phyloP scores from a whole-genome alignment of 2,797 vertebrate genomes.

The Tapirus indicus region DNA sequence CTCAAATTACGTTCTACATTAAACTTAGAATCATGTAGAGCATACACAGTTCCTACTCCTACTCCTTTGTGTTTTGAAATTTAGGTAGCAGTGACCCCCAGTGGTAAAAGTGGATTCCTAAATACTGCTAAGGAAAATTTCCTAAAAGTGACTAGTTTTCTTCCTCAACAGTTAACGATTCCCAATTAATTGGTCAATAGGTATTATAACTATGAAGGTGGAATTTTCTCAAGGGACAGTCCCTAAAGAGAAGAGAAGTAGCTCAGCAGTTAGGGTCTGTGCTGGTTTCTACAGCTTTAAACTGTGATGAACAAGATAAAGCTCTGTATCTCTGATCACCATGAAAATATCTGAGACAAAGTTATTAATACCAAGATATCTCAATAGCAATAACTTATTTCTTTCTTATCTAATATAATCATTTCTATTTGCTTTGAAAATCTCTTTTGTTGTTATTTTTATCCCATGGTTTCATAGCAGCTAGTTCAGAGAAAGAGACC shows the following conservation, averaged over 20 bases:
- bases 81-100: constrained; percentile 81
- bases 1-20: constrained; percentile 52
- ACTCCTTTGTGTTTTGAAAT: neutral
- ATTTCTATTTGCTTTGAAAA: constrained; percentile 32
- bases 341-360: constrained; percentile 27
- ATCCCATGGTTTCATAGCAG: neutral
- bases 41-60: neutral
- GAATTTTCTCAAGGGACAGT: neutral
- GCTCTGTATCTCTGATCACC: neutral
- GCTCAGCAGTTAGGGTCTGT: neutral
- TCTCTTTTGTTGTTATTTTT: neutral
- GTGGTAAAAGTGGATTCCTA: constrained; percentile 70
- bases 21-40: neutral
- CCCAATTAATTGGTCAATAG: neutral
- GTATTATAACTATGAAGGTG: constrained; percentile 5
- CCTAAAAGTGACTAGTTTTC: neutral
- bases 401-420: neutral
- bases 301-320: neutral
- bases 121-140: constrained; percentile 43
- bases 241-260: neutral
- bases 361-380: neutral
- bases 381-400: constrained; percentile 10
- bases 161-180: constrained; percentile 37
- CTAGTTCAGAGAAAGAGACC: constrained; percentile 30
- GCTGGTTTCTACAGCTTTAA: constrained; percentile 30